These are phyloP conservation scores for Hylyphantes graminicola DNA, from an alignment of 1,140 invertebrate genomes.

Conservation along the genomic window DNA sequence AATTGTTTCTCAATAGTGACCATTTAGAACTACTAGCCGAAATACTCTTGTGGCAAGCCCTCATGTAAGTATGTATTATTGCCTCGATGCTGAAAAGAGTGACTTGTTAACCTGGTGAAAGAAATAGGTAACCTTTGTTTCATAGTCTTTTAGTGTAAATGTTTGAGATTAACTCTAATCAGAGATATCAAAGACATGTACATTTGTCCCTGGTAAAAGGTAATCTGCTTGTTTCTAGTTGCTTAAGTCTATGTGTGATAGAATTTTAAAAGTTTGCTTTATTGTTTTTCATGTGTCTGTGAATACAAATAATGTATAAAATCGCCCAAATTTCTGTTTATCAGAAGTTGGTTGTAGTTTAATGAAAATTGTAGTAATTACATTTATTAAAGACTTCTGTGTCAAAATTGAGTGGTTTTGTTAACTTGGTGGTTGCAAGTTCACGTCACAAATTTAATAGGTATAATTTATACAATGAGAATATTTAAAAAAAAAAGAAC, in stretches of 20 bases:
- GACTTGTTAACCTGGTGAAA: constrained; percentile 12
- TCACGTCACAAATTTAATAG: no score
- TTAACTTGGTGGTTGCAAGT: no score
- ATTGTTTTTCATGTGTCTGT: constrained; percentile 52
- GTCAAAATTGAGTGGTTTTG: constrained; percentile 37
- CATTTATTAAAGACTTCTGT: constrained; percentile 57
- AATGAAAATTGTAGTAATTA: constrained; percentile 53
- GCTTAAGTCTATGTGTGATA: constrained; percentile 47
- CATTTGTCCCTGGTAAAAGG: constrained; percentile 41
- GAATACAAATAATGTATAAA: constrained; percentile 39
- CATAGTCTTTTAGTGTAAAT: constrained; percentile 48
- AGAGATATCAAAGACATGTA: constrained; percentile 9
- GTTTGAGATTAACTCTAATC: constrained; percentile 33
- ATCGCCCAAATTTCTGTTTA: constrained; percentile 11
- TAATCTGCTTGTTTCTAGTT: constrained; percentile 29
- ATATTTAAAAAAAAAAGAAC: no score
- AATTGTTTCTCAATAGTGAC: no score
- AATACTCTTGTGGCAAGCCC: no score
- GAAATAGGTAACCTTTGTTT: constrained; percentile 53
- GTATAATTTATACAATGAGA: no score
- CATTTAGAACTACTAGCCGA: no score
- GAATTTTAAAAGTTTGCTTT: constrained; percentile 32
- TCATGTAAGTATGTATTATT: constrained; percentile 29
- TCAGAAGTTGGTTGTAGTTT: constrained; percentile 35
- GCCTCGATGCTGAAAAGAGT: constrained; percentile 2